These are phyloP conservation scores for Drosophila trichaetosa DNA, from an alignment of 2,888 invertebrate species.

Conservation along the genomic window DNA sequence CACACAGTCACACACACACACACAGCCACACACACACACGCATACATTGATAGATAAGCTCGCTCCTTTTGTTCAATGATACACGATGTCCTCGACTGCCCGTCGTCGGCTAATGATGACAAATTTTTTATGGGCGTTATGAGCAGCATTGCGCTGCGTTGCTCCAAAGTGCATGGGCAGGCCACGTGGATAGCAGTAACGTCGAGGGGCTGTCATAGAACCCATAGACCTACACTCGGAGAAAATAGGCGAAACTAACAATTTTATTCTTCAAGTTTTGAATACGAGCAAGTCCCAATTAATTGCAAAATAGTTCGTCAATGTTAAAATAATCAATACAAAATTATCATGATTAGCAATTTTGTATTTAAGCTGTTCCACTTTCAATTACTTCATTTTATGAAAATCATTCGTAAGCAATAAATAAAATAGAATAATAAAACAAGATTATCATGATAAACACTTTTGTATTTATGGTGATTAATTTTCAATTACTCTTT, in stretches of 20 bases:
- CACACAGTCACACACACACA: slow-evolving; percentile 30
- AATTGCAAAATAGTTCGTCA: background rate
- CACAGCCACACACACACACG: slow-evolving; percentile 30
- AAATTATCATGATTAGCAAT: background rate
- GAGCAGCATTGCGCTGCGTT: slow-evolving; percentile 63
- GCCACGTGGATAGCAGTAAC: slow-evolving; percentile 24
- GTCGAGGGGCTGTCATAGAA: background rate
- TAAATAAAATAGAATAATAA: background rate
- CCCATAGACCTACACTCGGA: background rate
- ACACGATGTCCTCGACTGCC: slow-evolving; percentile 41
- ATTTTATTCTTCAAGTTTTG: too few species aligned
- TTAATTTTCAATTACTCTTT: background rate
- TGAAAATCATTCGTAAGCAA: background rate
- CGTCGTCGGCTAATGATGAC: slow-evolving; percentile 72
- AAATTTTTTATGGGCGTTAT: slow-evolving; percentile 80
- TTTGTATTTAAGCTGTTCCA: background rate
- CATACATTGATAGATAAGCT: slow-evolving; percentile 70
- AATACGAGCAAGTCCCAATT: too few species aligned
- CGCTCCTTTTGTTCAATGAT: slow-evolving; percentile 54
- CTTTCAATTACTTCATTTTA: background rate
- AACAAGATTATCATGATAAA: background rate
- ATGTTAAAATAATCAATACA: background rate
- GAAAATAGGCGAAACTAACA: background rate
- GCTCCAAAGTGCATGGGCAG: slow-evolving; percentile 69
- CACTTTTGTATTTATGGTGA: background rate